Percentiles rank a stretch among this genome's conserved stretches.
These are phyloP conservation scores for Willisornis vidua DNA, from an alignment of 2,113 vertebrate genomes.

Conservation along the genomic window DNA sequence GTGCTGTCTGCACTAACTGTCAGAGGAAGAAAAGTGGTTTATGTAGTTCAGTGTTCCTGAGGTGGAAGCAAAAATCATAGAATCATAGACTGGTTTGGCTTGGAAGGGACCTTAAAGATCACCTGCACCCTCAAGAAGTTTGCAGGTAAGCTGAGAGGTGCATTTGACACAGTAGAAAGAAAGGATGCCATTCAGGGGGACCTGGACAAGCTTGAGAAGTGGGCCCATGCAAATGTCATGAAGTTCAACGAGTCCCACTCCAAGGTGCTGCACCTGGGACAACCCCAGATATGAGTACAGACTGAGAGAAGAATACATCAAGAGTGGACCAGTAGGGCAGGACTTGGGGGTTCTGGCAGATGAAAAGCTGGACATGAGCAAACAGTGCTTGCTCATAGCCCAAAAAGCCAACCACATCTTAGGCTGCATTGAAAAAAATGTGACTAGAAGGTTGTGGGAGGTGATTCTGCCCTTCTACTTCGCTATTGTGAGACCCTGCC, in stretches of 20 bases:
- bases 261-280: neutral
- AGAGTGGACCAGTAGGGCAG: no score
- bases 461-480: neutral
- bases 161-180: neutral
- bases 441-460: neutral
- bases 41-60: neutral
- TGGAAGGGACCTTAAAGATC: neutral
- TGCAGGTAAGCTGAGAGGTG: neutral
- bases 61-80: neutral
- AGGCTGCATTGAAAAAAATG: neutral
- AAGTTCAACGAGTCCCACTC: neutral
- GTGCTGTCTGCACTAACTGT: neutral
- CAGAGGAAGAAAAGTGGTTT: neutral
- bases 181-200: neutral
- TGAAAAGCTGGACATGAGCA: neutral
- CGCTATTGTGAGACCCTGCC: neutral
- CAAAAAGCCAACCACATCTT: neutral
- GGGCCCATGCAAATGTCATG: neutral
- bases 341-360: no score
- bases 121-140: neutral
- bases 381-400: neutral
- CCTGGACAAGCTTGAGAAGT: neutral
- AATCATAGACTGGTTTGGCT: neutral
- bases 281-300: neutral
- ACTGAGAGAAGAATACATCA: neutral